Evolutionary conservation across 2,797 vertebrate genomes (phyloP), one percentile per base, ranked within the genome.

Genomic region (Karalla daura): DNA sequence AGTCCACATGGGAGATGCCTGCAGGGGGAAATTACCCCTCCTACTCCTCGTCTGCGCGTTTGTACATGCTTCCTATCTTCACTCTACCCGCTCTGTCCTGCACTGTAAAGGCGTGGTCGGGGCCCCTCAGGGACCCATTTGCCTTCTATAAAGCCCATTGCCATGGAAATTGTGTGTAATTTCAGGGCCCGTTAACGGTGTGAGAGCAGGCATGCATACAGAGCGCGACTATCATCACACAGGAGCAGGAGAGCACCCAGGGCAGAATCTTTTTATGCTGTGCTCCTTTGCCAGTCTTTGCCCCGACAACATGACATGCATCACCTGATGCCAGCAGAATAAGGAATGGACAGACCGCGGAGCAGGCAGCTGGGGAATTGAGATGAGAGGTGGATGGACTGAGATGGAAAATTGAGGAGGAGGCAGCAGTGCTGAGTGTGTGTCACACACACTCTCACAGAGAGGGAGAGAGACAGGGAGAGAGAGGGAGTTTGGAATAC

Each of bases 81-180:
- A 51, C 50, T 37, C 36, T 33, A 39, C 51, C 35, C 13, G 40
- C 51, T 35, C 61, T 72, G 63, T 76, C 69, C 72, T 47, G 49
- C 46, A 20, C 70, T 76, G 60, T 74, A 74, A 74, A 87, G 78
- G 71, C 25, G 74, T 81, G 76, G 68, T 64, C 13, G 17, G 13
- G 17, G n/a, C 35, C 25, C 83, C 46, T 40, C 47, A 21, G 81
- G 83, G 77, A 75, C 45, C 69, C 63, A 71, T 89, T 86, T 86
- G 33, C 74, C 84, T 76, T 80, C 85, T 71, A 76, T 80, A 77
- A 89, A 88, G 63, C 74, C 74, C 37, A 83, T 83, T 74, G 83
- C 84, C 74, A 77, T 86, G 84, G 81, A 89, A 86, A 89, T 86
- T 67, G 81, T 79, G 75, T 83, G 85, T 86, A 76, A 89, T 89